phyloP scores from a whole-genome alignment of 64 coral and sea anemone species.

The Cladopsammia gracilis region DNA sequence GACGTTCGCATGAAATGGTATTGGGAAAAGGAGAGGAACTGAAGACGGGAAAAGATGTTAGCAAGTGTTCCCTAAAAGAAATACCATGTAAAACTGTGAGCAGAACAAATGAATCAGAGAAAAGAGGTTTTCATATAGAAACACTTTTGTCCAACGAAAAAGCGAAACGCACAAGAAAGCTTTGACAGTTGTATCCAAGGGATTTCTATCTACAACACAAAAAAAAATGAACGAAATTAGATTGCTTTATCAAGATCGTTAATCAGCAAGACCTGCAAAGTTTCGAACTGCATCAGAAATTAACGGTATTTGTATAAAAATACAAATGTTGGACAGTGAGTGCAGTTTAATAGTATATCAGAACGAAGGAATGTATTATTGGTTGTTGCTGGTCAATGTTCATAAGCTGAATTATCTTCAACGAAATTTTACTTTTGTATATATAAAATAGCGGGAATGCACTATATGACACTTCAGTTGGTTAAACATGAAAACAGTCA shows the following conservation, averaged over 20 bases:
- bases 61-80: not conserved
- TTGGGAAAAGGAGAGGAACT: not conserved
- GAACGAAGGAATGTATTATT: not conserved
- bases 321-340: too few species aligned
- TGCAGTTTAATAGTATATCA: too few species aligned
- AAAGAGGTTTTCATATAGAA: conserved; percentile 48
- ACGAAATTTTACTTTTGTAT: too few species aligned
- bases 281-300: not conserved
- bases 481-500: not conserved
- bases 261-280: not conserved
- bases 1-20: not conserved
- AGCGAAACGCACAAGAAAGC: not conserved
- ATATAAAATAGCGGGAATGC: too few species aligned
- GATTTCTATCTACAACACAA: too few species aligned
- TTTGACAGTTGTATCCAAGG: not conserved
- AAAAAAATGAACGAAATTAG: not conserved
- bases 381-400: too few species aligned
- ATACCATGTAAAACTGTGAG: not conserved
- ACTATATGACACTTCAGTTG: not conserved
- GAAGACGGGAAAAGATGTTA: not conserved
- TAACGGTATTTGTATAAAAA: not conserved
- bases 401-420: too few species aligned
- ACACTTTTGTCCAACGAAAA: conserved; percentile 2
- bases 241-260: too few species aligned
- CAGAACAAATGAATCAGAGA: not conserved